Percentiles rank a stretch among this genome's conserved stretches.
These are phyloP conservation scores for Plecturocebus donacophilus DNA, from an alignment of 2,113 vertebrate genomes.

Conservation along the genomic window DNA sequence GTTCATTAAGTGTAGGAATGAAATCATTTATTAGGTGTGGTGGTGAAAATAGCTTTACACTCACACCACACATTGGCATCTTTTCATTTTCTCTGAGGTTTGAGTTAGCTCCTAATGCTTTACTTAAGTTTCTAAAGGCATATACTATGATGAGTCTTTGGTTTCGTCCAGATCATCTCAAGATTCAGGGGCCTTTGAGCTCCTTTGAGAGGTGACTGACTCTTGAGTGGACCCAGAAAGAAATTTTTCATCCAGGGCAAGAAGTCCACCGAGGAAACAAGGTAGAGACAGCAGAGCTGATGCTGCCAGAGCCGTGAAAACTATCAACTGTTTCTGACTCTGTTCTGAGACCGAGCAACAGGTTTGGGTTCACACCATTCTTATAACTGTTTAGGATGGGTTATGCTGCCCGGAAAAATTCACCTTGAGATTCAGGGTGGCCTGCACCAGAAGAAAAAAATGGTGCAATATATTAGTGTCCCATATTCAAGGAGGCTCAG, in stretches of 20 bases:
- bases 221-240: neutral
- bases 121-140: neutral
- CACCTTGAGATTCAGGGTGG: constrained; percentile 1
- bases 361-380: neutral
- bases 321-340: neutral
- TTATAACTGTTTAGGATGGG: neutral
- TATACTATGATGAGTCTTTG: neutral
- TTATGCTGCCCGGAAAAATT: neutral
- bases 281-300: neutral
- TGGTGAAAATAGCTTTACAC: neutral
- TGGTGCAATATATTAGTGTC: neutral
- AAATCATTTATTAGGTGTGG: neutral
- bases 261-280: neutral
- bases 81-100: neutral
- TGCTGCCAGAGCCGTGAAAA: neutral
- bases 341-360: neutral
- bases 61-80: neutral
- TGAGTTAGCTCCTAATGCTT: neutral
- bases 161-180: neutral
- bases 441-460: neutral
- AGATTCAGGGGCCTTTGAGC: no score
- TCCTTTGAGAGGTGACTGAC: neutral
- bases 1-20: neutral
- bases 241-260: neutral
- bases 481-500: neutral